These are phyloP conservation scores for Hylaeus anthracinus DNA, from an alignment of 1,140 invertebrate genomes.

Conservation along the genomic window DNA sequence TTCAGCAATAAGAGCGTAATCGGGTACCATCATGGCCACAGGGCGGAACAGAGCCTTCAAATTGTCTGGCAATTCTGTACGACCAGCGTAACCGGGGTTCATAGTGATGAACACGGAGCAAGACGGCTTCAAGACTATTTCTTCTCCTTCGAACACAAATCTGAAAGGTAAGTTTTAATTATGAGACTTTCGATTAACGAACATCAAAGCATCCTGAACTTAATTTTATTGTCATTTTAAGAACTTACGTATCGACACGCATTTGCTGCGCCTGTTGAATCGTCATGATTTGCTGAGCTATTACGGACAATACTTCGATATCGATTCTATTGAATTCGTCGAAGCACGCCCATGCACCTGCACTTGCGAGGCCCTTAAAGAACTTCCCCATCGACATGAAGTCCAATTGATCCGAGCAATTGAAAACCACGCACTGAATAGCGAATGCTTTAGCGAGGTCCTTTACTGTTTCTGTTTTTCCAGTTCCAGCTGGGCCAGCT, in stretches of 20 bases:
- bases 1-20: constrained; percentile 87
- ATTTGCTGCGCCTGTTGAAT: constrained; percentile 83
- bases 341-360: constrained; percentile 89
- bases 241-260: constrained; percentile 71
- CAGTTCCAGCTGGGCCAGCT: constrained; percentile 88
- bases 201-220: too few species aligned
- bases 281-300: constrained; percentile 84
- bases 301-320: constrained; percentile 84
- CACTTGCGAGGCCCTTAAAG: constrained; percentile 83
- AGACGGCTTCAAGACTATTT: constrained; percentile 83
- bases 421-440: constrained; percentile 89
- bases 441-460: constrained; percentile 89
- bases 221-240: background rate
- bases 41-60: constrained; percentile 88
- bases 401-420: constrained; percentile 88
- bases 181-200: background rate
- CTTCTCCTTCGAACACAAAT: constrained; percentile 86
- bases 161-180: constrained; percentile 56
- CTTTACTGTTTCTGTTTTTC: constrained; percentile 89
- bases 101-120: constrained; percentile 89
- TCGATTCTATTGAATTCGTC: constrained; percentile 90
- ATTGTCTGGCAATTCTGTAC: constrained; percentile 88
- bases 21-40: constrained; percentile 90
- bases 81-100: constrained; percentile 88
- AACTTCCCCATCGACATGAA: constrained; percentile 88